These are phyloP conservation scores for Eilema griseolum DNA, from an alignment of 2,888 invertebrate species.

Conservation along the genomic window DNA sequence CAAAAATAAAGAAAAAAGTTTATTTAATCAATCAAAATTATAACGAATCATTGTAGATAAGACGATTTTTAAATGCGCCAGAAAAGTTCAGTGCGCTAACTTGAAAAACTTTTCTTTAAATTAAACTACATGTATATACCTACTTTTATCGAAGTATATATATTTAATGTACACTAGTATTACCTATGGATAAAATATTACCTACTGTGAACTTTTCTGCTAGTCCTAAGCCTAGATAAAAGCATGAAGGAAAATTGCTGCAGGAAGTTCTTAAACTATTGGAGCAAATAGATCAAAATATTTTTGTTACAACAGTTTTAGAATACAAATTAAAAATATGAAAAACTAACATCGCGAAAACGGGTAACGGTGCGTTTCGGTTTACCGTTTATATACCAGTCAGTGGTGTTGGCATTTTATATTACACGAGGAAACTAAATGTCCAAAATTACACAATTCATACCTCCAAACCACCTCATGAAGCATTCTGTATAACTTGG, in stretches of 20 bases:
- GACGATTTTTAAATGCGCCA: slow-evolving; percentile 15
- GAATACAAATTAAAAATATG: neutral
- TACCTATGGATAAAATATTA: neutral
- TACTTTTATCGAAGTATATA: neutral
- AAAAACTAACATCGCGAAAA: neutral
- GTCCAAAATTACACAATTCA: too few species aligned
- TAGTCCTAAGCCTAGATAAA: slow-evolving; percentile 17
- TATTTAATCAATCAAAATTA: too few species aligned
- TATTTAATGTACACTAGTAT: slow-evolving; percentile 2
- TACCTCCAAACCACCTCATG: too few species aligned
- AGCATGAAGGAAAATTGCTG: slow-evolving; percentile 14
- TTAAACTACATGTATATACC: neutral
- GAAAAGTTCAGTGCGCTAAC: neutral
- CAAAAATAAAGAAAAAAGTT: neutral
- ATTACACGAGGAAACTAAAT: too few species aligned
- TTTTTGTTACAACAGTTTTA: neutral
- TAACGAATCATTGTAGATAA: slow-evolving; percentile 17
- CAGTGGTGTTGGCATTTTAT: too few species aligned
- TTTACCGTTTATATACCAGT: slow-evolving; percentile 10
- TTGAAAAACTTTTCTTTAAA: neutral
- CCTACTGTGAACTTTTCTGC: slow-evolving; percentile 4
- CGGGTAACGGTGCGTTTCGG: slow-evolving; percentile 7
- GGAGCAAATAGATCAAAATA: slow-evolving; percentile 2
- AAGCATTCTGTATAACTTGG: too few species aligned
- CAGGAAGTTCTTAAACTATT: slow-evolving; percentile 4